phyloP scores from a whole-genome alignment of 2,888 invertebrate species.

The Coelopa pilipes region DNA sequence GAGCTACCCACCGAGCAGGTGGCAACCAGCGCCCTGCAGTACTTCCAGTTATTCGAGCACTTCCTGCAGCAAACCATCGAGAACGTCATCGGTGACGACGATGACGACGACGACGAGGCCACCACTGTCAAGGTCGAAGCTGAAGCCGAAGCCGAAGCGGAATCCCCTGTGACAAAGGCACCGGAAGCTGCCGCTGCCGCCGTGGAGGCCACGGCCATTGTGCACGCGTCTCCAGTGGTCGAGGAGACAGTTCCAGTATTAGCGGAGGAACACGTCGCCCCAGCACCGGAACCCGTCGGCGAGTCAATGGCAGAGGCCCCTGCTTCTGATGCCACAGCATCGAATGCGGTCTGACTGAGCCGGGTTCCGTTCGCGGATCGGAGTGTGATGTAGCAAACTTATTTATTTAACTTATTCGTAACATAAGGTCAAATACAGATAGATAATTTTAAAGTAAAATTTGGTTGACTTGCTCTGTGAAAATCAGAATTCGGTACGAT shows the following conservation, averaged over 20 bases:
- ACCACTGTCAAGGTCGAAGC: slow-evolving; percentile 42
- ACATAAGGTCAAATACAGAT: too few relatives aligned
- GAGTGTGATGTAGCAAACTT: neutral
- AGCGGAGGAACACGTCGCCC: neutral
- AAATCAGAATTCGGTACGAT: too few relatives aligned
- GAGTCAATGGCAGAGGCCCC: slow-evolving; percentile 2
- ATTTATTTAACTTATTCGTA: slow-evolving; percentile 13
- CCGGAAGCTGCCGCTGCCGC: slow-evolving; percentile 26
- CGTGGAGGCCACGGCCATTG: neutral
- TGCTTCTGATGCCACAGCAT: neutral
- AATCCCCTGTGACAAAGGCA: slow-evolving; percentile 29
- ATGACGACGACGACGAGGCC: slow-evolving; percentile 55
- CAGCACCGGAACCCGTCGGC: neutral
- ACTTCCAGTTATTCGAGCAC: slow-evolving; percentile 63
- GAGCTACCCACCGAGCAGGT: slow-evolving; percentile 60
- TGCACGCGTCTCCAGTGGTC: neutral
- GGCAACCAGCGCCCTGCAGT: slow-evolving; percentile 61
- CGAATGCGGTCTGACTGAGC: neutral
- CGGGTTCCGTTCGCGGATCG: too few relatives aligned
- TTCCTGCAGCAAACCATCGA: slow-evolving; percentile 63
- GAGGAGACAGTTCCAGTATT: neutral
- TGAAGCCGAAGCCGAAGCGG: slow-evolving; percentile 29
- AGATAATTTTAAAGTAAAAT: too few relatives aligned
- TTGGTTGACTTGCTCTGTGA: too few relatives aligned
- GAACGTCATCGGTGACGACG: slow-evolving; percentile 59